These are phyloP conservation scores for Oryzias melastigma DNA, from an alignment of 2,113 vertebrate species.

Conservation along the genomic window DNA sequence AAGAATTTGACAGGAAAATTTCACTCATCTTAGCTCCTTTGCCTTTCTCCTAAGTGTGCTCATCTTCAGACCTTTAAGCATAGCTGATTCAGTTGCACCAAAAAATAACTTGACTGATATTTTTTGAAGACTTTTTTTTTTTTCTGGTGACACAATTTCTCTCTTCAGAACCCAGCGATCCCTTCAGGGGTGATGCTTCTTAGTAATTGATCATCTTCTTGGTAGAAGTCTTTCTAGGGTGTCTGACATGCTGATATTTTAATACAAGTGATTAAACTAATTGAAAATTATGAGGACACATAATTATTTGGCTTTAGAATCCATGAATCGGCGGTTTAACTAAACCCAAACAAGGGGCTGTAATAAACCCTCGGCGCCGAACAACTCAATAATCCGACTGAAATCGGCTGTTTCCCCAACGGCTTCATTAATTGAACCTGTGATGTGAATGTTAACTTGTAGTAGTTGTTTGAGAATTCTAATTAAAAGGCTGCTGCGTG, in stretches of 20 bases:
- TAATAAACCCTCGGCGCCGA: not conserved
- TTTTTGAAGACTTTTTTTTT: not conserved
- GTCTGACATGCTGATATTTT: constrained; percentile 22
- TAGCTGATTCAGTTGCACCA: no score
- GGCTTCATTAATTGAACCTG: constrained; percentile 13
- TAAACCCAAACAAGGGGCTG: constrained; percentile 15
- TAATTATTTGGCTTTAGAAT: constrained; percentile 19
- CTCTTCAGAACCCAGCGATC: constrained; percentile 21
- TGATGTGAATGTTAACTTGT: constrained; percentile 33
- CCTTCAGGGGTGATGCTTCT: constrained; percentile 7
- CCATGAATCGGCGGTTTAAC: constrained; percentile 19
- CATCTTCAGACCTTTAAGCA: constrained; percentile 27
- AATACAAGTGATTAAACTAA: constrained; percentile 31
- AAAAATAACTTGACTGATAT: no score
- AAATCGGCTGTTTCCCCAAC: constrained; percentile 15
- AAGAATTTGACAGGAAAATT: constrained; percentile 3
- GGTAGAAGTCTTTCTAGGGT: constrained; percentile 14
- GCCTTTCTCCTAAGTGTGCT: constrained; percentile 20
- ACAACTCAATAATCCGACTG: not conserved
- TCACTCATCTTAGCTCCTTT: not conserved
- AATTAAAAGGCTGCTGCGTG: constrained; percentile 15
- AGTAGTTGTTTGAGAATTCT: constrained; percentile 8
- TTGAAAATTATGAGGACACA: constrained; percentile 28
- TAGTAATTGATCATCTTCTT: constrained; percentile 17
- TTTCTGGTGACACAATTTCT: constrained; percentile 43